Percentiles rank a stretch among this genome's conserved stretches.
Conservation (phyloP, 2,888 invertebrate genomes). For the Acanthoscelides obtectus region DNA sequence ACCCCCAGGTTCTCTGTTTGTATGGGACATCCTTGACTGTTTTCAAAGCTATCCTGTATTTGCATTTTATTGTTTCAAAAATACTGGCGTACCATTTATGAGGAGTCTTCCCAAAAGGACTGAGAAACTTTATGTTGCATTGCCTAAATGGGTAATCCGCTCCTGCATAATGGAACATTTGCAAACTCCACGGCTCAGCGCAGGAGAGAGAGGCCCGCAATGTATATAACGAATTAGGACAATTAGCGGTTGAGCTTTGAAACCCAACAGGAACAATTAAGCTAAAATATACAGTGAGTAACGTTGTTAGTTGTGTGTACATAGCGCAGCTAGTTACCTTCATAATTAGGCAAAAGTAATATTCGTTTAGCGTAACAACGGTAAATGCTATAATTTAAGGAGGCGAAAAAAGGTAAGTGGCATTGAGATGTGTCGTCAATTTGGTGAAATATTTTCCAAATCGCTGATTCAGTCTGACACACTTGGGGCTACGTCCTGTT, state of each 20-base stretch:
- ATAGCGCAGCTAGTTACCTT: constrained; percentile 12
- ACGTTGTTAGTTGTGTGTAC: constrained; percentile 24
- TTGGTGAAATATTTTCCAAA: no score
- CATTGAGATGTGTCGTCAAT: no score
- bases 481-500: no score
- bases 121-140: neutral
- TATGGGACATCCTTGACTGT: no score
- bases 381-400: neutral
- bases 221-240: constrained; percentile 40
- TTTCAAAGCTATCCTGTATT: no score
- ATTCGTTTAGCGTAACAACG: neutral
- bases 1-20: no score
- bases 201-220: constrained; percentile 9
- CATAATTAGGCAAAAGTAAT: constrained; percentile 9
- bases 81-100: no score
- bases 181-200: neutral
- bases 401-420: neutral
- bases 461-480: no score
- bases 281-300: constrained; percentile 30
- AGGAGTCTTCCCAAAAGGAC: neutral
- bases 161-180: neutral
- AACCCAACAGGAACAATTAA: constrained; percentile 33
- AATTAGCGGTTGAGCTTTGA: constrained; percentile 39
- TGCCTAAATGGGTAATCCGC: neutral
- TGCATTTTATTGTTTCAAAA: no score